These are phyloP conservation scores for Drosophila jambulina DNA, from an alignment of 1,140 invertebrate genomes.

Conservation along the genomic window DNA sequence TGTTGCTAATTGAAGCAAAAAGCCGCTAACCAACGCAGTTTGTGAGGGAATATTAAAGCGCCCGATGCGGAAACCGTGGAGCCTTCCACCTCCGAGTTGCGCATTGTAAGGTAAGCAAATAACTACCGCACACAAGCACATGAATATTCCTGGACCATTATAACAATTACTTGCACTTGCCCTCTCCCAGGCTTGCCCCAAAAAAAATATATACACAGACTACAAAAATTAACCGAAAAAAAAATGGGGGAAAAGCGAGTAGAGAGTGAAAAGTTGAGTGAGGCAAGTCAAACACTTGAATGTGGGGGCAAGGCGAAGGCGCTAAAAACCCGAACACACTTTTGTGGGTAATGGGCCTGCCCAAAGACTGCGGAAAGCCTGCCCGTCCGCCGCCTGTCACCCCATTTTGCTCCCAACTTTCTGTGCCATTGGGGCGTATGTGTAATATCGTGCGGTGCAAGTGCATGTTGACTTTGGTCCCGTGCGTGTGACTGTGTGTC, in stretches of 20 bases:
- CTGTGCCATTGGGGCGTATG: slow-evolving; percentile 46
- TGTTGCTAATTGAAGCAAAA: slow-evolving; percentile 55
- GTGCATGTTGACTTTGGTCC: slow-evolving; percentile 68
- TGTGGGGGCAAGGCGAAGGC: slow-evolving; percentile 51
- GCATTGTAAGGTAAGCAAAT: slow-evolving; percentile 47
- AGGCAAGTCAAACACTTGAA: slow-evolving; percentile 54
- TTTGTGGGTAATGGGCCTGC: slow-evolving; percentile 67
- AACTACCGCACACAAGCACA: slow-evolving; percentile 27
- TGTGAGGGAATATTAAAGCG: slow-evolving; percentile 31
- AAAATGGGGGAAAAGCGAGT: neutral
- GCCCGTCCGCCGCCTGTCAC: slow-evolving; percentile 4
- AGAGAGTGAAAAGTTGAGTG: slow-evolving; percentile 41
- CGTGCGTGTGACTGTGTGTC: slow-evolving; percentile 50
- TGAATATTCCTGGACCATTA: slow-evolving; percentile 56
- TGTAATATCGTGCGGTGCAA: slow-evolving; percentile 67
- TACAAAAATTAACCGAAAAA: slow-evolving; percentile 41
- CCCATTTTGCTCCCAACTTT: slow-evolving; percentile 22
- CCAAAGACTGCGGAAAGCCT: slow-evolving; percentile 35
- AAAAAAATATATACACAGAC: slow-evolving; percentile 27
- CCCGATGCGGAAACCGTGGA: neutral
- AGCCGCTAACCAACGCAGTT: slow-evolving; percentile 19
- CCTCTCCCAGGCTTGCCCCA: slow-evolving; percentile 19
- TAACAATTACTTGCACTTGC: slow-evolving; percentile 60
- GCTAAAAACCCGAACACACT: slow-evolving; percentile 73
- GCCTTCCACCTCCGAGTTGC: slow-evolving; percentile 26